Evolutionary conservation across 2,113 vertebrate genomes (phyloP).

Genomic region (Tychaedon coryphoeus): DNA sequence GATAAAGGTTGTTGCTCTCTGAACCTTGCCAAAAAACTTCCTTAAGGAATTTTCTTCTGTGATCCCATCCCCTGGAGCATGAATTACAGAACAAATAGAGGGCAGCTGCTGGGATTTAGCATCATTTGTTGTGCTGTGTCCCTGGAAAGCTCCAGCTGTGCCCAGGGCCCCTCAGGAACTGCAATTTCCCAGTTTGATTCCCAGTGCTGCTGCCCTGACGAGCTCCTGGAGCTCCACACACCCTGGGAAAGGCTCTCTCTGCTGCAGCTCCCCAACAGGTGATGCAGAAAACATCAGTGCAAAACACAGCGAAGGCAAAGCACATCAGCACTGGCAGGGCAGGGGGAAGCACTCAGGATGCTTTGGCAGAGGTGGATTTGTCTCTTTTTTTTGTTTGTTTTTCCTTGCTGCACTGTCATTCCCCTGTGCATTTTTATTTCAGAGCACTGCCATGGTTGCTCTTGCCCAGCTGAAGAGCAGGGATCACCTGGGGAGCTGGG

Average conservation of each 20-base stretch:
- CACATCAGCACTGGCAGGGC: not conserved
- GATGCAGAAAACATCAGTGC: not conserved
- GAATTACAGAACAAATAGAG: not conserved
- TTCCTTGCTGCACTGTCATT: not conserved
- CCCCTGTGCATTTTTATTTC: not conserved
- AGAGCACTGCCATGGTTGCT: not conserved
- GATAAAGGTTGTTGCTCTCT: not conserved
- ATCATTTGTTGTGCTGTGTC: constrained; percentile 13
- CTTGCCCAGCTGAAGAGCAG: not conserved
- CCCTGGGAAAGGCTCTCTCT: not conserved
- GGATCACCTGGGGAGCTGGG: not conserved
- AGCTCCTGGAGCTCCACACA: constrained; percentile 46
- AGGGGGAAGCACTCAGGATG: not conserved
- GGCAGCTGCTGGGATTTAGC: constrained; percentile 7
- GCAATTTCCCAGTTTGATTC: constrained; percentile 73
- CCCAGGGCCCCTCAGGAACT: constrained; percentile 16
- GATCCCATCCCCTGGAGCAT: constrained; percentile 25
- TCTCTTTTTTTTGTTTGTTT: not conserved
- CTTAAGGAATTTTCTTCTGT: constrained; percentile 2
- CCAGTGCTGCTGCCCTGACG: constrained; percentile 48
- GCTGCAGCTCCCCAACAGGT: not conserved
- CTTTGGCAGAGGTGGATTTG: not conserved
- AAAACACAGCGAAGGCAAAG: constrained; percentile 1
- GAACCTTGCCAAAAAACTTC: not conserved
- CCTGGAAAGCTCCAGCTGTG: constrained; percentile 13